Evolutionary conservation across 2,797 vertebrate genomes (phyloP), one percentile per base, ranked within the genome.

Genomic region (Lutjanus campechanus): DNA sequence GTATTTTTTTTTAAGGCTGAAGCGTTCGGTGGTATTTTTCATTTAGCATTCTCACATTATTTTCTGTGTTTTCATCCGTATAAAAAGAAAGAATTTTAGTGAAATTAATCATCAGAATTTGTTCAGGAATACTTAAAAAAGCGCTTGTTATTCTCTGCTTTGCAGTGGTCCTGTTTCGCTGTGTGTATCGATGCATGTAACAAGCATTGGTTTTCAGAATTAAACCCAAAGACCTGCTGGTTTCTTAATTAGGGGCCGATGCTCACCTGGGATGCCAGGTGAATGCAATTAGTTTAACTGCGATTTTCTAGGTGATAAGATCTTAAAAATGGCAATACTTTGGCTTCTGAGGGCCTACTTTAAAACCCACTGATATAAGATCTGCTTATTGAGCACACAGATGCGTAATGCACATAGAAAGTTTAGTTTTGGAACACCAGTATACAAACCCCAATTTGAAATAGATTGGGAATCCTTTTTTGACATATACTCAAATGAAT

Each of bases 161-260:
- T 43, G 12, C 8, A 19, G 7, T 15, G 11, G 7, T 7, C 10
- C 22, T 43, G n/a, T 29, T 29, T 76, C n/a, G 29, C 36, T 8
- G 16, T 65, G 67, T 41, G 66, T 20, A 55, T 69, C 36, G 13
- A 50, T 20, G 11, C 59, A 72, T 63, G 49, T 19, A 56, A 68
- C 13, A 44, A n/a, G 15, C 60, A 22, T 7, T 53, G 58, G 15
- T 53, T 64, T 66, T 61, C 25, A 49, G 36, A 73, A 54, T 46
- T 43, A 36, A 53, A 55, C 43, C 44, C 36, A 3, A 7, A 64
- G 15, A 0, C 58, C 1, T 49, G 75, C 61, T 76, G 70, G 0
- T 46, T 81, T 54, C 70, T 73, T 59, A 53, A 74, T 77, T 54
- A 74, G 41, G 36, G 40, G 11, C 50, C 50, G 44, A 59, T 16